Base-by-base conservation (phyloP, 2,888 invertebrate species). In the Boloria euphrosyne region DNA sequence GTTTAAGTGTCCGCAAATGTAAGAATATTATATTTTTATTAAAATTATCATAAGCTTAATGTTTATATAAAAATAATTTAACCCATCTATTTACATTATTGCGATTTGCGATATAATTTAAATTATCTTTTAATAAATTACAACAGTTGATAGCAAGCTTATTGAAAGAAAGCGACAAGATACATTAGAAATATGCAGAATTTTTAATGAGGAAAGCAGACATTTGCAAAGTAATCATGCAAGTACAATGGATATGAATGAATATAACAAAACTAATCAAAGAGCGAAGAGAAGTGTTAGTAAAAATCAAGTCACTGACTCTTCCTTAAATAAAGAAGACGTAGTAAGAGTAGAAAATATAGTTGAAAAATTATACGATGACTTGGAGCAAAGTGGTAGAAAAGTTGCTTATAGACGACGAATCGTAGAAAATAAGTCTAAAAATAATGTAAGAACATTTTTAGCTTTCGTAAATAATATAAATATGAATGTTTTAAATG, bases 341-440 rank as follows among this genome's bases (percentile, higher is more conserved):
- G 76, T 77, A 0, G 68, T 71, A 27, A 78, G 83, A 52, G 78
- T 89, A 22, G 90, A 90, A 69, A 78, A 50, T 18, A 86, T 89
- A 47, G 85, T 89, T 0, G 87, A 89, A 59, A 86, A 82, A 65
- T 67, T 90, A 0, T 90, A 91, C 52, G 87, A 90, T 59, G 89
- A 89, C 18, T 52, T 85, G 49, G 73, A 78, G 2, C 68, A 67
- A 13, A 65, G 62, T 0, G 86, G 85, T 2, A 71, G 79, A 57
- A 74, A 68, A 22, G 76, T 87, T 2, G 68, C 76, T 0, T 89
- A 88, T 62, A 76, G 81, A 47, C 77, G 79, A 14, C 80, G 76
- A 50, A 69, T 66, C 44, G 16, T 78, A 7, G 53, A 69, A 51
- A 13, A 73, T 67, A 38, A 69, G 2, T 66, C 70, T 17, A 71